Evolutionary conservation across 1,140 invertebrate genomes (phyloP), one percentile per base, ranked within the genome.

Genomic region (Brachionus rubens): DNA sequence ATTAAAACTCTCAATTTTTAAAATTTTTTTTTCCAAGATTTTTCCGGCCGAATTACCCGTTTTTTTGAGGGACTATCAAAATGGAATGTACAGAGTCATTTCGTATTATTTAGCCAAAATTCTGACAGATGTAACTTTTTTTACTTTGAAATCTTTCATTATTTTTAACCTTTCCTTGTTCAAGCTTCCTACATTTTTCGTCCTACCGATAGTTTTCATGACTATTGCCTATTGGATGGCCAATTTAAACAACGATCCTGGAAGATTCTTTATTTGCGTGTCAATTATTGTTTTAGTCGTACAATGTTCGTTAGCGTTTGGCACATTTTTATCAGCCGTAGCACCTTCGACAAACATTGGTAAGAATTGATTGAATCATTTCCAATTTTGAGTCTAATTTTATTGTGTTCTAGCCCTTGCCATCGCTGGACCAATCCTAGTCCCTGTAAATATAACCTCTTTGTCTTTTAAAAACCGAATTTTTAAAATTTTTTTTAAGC

Each of bases 111-210:
- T 76, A 19, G 52, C 72, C 10, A 76, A 76, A 47, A 46, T 56
- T 33, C 2, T 76, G 24, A 76, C 52, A 1, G 52, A 76, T 62
- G 72, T 76, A 46, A 59, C n/a, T 65, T 9, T 36, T 14, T n/a
- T 12, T 65, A 43, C 26, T 14, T 47, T 41, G 5, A 14, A 41
- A 14, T 14, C 1, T 28, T n/a, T 78, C 24, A 24, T 75, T 52
- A 12, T 19, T 76, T 41, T 62, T 76, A 65, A 79, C 85, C 86
- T 41, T 80, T 92, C 91, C 82, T 92, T 91, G 24, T 90, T 90
- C 16, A 85, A 0, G 89, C 94, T 46, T 93, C 94, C 0, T 78
- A 93, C 7, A 83, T 95, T 1, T 96, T 96, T 84, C 90, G 90
- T 98, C 16, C 12, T 62, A 40, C 56, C 56, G 36, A 62, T 62